Percentiles rank a stretch among this genome's conserved stretches.
These are phyloP conservation scores for Kryptopterus vitreolus DNA, from an alignment of 2,797 vertebrate species.

Conservation along the genomic window DNA sequence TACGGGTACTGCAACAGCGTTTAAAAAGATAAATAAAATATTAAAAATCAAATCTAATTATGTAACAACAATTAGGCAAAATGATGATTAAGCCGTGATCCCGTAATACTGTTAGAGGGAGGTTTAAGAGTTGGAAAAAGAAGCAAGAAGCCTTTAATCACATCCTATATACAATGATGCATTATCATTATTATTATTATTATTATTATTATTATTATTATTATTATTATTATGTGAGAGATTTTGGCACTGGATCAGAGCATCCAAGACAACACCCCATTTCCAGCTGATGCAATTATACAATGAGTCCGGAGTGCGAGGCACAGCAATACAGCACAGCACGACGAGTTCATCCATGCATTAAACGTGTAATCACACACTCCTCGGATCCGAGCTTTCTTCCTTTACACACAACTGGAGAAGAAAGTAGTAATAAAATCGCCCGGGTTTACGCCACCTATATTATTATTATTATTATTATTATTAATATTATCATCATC, in stretches of 20 bases:
- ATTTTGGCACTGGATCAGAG: not conserved
- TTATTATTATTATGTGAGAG: no score
- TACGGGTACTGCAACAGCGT: no score
- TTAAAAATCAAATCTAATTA: no score
- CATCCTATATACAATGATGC: not conserved
- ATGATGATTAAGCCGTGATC: no score
- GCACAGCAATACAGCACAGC: not conserved
- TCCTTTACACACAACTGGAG: not conserved
- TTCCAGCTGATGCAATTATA: not conserved
- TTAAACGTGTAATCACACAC: not conserved
- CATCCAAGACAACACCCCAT: not conserved
- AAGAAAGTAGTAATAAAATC: not conserved
- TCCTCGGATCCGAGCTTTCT: not conserved
- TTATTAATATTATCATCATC: no score
- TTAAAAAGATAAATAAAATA: no score
- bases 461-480: not conserved
- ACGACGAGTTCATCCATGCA: constrained; percentile 6
- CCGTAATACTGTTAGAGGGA: no score
- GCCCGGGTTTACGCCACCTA: not conserved
- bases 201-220: no score
- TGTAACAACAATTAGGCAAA: no score
- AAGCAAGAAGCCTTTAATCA: not conserved
- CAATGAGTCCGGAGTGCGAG: not conserved
- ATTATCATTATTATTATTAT: no score
- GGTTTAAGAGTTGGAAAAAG: not conserved